Base-by-base conservation (phyloP, 2,797 vertebrate genomes). In the Ataeniobius toweri region DNA sequence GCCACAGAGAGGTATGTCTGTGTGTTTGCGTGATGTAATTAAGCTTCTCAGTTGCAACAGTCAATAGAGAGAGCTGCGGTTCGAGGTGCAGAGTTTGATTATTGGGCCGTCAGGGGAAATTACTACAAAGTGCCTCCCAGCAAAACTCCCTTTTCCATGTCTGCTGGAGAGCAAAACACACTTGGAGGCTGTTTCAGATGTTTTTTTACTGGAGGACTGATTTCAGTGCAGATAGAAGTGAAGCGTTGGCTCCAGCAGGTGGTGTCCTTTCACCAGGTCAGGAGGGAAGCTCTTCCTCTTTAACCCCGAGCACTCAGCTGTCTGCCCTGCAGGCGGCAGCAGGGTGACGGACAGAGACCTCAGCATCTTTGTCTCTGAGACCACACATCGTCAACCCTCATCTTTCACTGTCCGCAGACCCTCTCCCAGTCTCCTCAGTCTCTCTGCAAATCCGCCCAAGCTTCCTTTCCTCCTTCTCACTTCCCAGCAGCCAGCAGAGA, bases 201-300 rank as follows among this genome's bases (percentile, higher is more conserved):
- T 24, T 13, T 13, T 55, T 24, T 55, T 76, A 74, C 58, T 55
- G 48, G 16, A 53, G 59, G 79, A 63, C 48, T 71, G 80, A 7
- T 83, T 63, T 73, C 6, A 1, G 48, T 53, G 61, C 67, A 10
- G 69, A 69, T 80, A 73, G 90, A 94, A 86, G 94, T 96, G 94
- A 92, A 94, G 77, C 0, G 82, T 90, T 93, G 91, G 95, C 94
- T 93, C 96, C 94, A 93, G 96, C 97, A 98, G 97, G 97, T 96
- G 97, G 97, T 97, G 97, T 97, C 94, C 96, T 97, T 95, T 91
- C 85, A 95, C 92, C 89, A 93, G 95, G 96, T 95, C 96, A 96
- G 96, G 73, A 0, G 96, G 94, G 95, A 94, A 87, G 91, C 92
- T 76, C 76, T 90, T 83, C 78, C 51, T 74, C 59, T 79, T 39